Evolutionary conservation across 2,113 vertebrate species (phyloP).

Genomic region (Pygoscelis adeliae): DNA sequence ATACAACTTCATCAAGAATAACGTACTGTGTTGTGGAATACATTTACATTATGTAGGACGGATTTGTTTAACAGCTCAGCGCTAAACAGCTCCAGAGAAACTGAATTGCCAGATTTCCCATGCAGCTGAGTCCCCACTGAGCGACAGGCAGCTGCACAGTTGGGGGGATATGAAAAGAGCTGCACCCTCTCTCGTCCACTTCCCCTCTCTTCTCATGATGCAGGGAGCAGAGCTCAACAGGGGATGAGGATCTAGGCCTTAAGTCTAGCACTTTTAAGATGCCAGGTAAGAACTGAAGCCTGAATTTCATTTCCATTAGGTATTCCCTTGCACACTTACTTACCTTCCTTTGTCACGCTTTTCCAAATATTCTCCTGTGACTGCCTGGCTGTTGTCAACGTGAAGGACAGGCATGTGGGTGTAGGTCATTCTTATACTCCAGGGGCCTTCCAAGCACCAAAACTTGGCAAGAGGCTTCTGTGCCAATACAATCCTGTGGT

Average conservation of each 20-base stretch:
- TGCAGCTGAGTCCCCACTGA: not conserved
- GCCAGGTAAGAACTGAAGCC: not conserved
- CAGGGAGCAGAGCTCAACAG: not conserved
- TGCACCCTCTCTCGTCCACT: not conserved
- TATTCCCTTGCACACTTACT: not conserved
- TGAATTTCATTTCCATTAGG: not conserved
- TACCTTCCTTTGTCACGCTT: not conserved
- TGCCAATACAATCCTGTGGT: not conserved
- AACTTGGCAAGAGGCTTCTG: not conserved
- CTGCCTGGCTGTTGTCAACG: not conserved
- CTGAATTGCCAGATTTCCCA: not conserved
- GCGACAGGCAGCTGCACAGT: not conserved
- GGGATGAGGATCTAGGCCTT: not conserved
- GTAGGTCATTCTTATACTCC: not conserved
- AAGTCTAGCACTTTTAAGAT: not conserved
- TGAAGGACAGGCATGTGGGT: not conserved
- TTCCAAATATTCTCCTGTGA: not conserved
- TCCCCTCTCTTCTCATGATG: not conserved
- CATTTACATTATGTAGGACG: conserved; percentile 22
- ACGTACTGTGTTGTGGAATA: conserved; percentile 1
- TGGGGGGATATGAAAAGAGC: not conserved
- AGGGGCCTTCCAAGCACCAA: not conserved
- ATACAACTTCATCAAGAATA: conserved; percentile 45
- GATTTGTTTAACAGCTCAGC: conserved; percentile 23
- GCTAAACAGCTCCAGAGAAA: not conserved